Conservation (phyloP, 2,888 invertebrate genomes). For the Pristionchus arcanus region DNA sequence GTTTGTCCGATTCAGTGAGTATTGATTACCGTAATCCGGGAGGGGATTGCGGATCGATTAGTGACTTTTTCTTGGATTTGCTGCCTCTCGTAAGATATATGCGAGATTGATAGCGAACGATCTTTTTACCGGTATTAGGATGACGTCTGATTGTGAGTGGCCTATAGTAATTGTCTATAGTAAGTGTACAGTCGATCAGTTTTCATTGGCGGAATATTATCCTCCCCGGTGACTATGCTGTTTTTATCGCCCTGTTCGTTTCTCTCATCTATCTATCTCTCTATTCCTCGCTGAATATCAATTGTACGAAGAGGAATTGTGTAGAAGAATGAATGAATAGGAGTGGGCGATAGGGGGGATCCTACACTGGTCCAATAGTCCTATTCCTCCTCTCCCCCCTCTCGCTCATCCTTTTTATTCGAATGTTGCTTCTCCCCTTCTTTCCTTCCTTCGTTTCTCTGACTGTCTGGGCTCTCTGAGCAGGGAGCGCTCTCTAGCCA, state of each 20-base stretch:
- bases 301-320: conserved; percentile 17
- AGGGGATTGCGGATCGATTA: neutral
- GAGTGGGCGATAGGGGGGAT: conserved; percentile 16
- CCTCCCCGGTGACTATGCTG: neutral
- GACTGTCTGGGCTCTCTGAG: neutral
- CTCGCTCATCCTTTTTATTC: conserved; percentile 11
- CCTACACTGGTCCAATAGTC: conserved; percentile 30
- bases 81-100: no score
- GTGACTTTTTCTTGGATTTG: neutral
- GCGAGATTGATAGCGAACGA: no score
- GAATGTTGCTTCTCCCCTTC: conserved; percentile 23
- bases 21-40: neutral
- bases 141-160: no score
- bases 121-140: no score
- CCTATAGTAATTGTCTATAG: neutral
- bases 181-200: neutral
- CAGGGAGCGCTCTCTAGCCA: neutral
- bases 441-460: neutral
- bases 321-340: neutral
- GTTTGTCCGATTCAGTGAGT: conserved; percentile 53
- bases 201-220: neutral
- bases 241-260: neutral
- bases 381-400: neutral
- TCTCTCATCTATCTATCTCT: neutral
- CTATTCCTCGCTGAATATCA: conserved; percentile 30